phyloP scores from a whole-genome alignment of 2,888 invertebrate species.

The Xestoiulus laeticollis region DNA sequence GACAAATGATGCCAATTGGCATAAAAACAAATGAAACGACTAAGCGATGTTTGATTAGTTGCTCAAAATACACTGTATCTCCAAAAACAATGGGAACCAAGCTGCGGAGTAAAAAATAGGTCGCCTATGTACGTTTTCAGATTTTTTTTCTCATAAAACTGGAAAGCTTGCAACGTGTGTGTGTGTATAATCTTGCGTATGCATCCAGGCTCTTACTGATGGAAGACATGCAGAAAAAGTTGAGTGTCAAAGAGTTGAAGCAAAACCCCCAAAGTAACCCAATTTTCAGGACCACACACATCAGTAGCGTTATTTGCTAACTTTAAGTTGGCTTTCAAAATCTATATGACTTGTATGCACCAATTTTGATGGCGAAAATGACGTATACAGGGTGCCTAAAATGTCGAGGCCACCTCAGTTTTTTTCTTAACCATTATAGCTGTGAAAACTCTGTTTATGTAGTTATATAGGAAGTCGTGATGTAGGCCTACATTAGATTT shows the following conservation, averaged over 20 bases:
- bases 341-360: no score
- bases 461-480: no score
- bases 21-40: background rate
- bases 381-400: no score
- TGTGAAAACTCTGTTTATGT: no score
- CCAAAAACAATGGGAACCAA: background rate
- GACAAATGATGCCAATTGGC: slow-evolving; percentile 16
- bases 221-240: background rate
- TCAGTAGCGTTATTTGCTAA: no score
- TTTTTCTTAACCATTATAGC: no score
- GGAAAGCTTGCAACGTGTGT: background rate
- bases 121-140: background rate
- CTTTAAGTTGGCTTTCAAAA: no score
- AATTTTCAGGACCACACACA: background rate
- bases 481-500: no score
- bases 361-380: no score
- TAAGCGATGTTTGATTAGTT: background rate
- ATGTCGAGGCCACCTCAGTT: background rate
- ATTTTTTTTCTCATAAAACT: background rate
- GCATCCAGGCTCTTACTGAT: no score
- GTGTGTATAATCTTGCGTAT: no score
- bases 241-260: background rate
- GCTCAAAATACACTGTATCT: background rate
- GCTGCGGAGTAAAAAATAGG: background rate
- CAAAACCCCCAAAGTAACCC: background rate